Evolutionary conservation across 2,113 vertebrate genomes (phyloP), one percentile per base, ranked within the genome.

Genomic region (Carassius auratus): DNA sequence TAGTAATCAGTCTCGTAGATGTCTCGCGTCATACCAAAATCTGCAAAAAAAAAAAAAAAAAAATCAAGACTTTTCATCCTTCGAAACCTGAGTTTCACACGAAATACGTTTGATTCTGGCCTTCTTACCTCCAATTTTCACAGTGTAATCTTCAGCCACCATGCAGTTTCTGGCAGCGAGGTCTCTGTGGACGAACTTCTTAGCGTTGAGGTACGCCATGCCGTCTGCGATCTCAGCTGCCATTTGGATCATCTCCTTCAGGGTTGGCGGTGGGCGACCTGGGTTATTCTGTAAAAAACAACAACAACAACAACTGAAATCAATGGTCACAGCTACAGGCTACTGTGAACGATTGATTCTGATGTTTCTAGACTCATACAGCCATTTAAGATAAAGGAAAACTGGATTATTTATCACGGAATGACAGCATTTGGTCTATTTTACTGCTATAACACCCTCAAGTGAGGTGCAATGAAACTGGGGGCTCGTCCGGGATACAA

Each of bases 1-100:
- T 99, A 99, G 93, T 99, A 99, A 93, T 99, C 98, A 0, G 97
- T 99, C 92, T 99, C 98, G 0, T 99, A 99, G 92, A 99, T 99
- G 92, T 99, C 98, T 90, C 98, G 94, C 19, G 98, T 99, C 98
- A 99, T 99, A 42, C 98, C 98, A 0, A 99, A 99, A 90, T 99
- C 98, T 99, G 92, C 2, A n/a, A 30, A 30, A 1, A 52, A 26
- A 10, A 21, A 73, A 73, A 17, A 30, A 59, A 61, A 19, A 0
- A 76, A 52, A 74, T 48, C 38, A 74, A 1, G 71, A 48, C 14
- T 4, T 26, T 26, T 17, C 7, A 0, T 50, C 15, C 45, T 52
- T 55, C 7, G 0, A 55, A 76, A 3, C 8, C 3, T 1, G 14
- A 17, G 50, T 71, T n/a, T 42, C 17, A 71, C 36, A 2, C 48